phyloP scores from a whole-genome alignment of 1,140 invertebrate genomes.

The Drosophila parabipectinata region DNA sequence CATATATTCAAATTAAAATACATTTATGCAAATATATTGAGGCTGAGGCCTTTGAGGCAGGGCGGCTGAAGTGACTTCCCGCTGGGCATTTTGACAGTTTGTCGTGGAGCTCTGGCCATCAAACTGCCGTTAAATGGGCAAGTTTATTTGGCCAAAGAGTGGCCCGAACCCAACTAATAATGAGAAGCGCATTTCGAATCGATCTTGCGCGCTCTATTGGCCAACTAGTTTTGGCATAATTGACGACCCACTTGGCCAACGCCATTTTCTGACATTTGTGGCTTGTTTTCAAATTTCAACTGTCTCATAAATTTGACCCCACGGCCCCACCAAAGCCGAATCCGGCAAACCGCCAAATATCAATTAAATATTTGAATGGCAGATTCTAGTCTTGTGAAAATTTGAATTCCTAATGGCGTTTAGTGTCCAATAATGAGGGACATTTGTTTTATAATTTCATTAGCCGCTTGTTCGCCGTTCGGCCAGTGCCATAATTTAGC shows the following conservation, averaged over 20 bases:
- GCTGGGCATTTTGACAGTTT: constrained; percentile 67
- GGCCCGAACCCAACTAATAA: constrained; percentile 18
- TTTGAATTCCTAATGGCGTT: constrained; percentile 80
- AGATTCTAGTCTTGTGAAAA: constrained; percentile 59
- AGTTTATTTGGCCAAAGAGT: constrained; percentile 62
- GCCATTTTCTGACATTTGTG: constrained; percentile 71
- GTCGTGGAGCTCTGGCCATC: constrained; percentile 61
- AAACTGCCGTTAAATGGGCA: constrained; percentile 71
- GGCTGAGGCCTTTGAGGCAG: constrained; percentile 25
- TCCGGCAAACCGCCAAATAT: constrained; percentile 21
- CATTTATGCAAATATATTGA: constrained; percentile 56
- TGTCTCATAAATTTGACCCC: constrained; percentile 73
- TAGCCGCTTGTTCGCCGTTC: constrained; percentile 60
- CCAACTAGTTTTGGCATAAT: constrained; percentile 55
- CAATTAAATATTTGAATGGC: constrained; percentile 43
- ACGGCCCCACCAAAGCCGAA: constrained; percentile 17
- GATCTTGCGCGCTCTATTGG: constrained; percentile 16
- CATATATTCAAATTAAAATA: constrained; percentile 75
- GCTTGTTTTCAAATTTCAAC: constrained; percentile 76
- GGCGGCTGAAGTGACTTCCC: constrained; percentile 7
- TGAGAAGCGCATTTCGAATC: constrained; percentile 33
- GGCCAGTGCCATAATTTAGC: constrained; percentile 47
- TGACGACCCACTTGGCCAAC: constrained; percentile 67
- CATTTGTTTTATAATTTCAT: constrained; percentile 83
- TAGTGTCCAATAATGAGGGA: constrained; percentile 80